Base-by-base conservation (phyloP, 2,888 invertebrate genomes). In the Volucella inanis region DNA sequence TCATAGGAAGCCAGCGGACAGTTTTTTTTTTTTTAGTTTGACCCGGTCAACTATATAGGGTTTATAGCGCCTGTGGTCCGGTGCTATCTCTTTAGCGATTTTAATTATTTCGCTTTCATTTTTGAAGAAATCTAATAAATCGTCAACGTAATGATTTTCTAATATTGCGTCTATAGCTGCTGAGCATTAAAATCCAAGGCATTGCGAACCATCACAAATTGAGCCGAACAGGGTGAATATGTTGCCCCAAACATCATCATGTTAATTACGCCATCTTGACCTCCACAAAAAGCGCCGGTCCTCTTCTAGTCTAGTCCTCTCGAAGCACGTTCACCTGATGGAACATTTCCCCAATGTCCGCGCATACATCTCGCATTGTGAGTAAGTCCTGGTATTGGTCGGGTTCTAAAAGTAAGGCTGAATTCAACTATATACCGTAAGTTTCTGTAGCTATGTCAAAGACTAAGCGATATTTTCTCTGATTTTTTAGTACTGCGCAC, bases 361-460 rank as follows among this genome's bases (percentile, higher is more conserved):
- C 90, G 4, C 74, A 88, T 0, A 90, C 71, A 0, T 89, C 90
- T 0, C 89, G 62, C 0, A 90, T 87, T 0, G 87, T 87, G 0
- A 88, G 22, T 3, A 90, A 54, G 0, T 88, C 82, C n/a, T 88
- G 86, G 1, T 88, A 77, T 0, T 89, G 50, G 43, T 90, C 89
- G 0, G 90, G 18, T 18, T 2, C 2, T 1, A 2, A 18, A 18
- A 18, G 18, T 18, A 18, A 18, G 18, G 18, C 18, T 18, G 18
- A 18, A 18, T 18, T 18, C 18, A 18, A 18, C 18, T 1, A 18
- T 18, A 18, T 18, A 18, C 18, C 18, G 18, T 18, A 18, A 18
- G 18, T 18, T 18, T 18, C 18, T 18, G 18, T 2, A 18, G 18
- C 18, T 18, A 2, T 2, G 18, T 18, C 18, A 18, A 18, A 18